Conservation (phyloP, 2,888 invertebrate species). For the Himalopsyche kuldschensis region DNA sequence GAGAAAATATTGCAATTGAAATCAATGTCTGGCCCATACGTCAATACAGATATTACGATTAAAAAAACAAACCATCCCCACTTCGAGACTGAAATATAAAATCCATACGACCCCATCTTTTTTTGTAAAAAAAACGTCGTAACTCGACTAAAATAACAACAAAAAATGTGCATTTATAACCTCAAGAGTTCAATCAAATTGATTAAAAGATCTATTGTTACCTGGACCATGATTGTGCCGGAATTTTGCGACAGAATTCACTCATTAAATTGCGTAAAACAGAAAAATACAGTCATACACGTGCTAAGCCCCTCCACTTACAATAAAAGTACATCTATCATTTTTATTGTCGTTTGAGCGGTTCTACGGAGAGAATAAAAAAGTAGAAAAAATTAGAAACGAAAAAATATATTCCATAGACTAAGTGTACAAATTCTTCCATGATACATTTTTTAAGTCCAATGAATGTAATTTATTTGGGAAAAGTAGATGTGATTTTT, state of each 20-base stretch:
- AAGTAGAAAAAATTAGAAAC: neutral
- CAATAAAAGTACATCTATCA: neutral
- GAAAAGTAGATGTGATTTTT: no score
- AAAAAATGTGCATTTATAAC: neutral
- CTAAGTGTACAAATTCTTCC: neutral
- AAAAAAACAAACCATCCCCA: constrained; percentile 2
- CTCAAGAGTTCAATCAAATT: neutral
- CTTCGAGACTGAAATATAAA: neutral
- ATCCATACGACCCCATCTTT: constrained; percentile 15
- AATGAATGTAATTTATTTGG: no score
- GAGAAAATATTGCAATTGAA: neutral
- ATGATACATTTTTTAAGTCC: no score
- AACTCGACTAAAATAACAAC: neutral
- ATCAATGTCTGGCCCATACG: neutral
- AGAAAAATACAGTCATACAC: neutral
- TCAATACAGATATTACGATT: neutral
- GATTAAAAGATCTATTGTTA: neutral
- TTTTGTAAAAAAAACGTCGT: neutral
- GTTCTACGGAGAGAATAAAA: neutral
- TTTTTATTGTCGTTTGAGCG: neutral
- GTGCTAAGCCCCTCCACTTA: constrained; percentile 5
- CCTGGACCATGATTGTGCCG: constrained; percentile 25
- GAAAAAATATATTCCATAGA: neutral
- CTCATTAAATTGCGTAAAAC: constrained; percentile 7
- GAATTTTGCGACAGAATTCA: neutral